These are phyloP conservation scores for Cotesia congregata DNA, from an alignment of 2,888 invertebrate genomes.

Conservation along the genomic window DNA sequence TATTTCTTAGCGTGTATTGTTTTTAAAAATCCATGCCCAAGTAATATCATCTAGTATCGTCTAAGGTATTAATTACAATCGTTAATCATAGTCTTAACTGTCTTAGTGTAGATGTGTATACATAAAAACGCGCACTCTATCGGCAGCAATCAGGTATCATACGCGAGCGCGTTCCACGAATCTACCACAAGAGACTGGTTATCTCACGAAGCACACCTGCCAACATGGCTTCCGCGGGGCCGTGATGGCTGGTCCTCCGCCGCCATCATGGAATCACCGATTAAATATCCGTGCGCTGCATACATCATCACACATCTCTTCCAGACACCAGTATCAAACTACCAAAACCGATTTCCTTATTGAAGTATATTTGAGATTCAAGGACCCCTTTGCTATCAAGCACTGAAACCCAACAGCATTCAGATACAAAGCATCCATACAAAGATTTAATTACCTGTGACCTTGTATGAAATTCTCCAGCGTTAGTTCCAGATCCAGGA, in stretches of 20 bases:
- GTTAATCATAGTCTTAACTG: neutral
- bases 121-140: slow-evolving; percentile 47
- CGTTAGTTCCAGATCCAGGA: slow-evolving; percentile 24
- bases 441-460: neutral
- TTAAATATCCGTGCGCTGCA: slow-evolving; percentile 48
- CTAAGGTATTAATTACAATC: neutral
- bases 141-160: slow-evolving; percentile 48
- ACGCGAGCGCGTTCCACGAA: slow-evolving; percentile 52
- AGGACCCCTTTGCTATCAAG: too few species aligned
- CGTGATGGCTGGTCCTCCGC: slow-evolving; percentile 67
- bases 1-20: too few species aligned
- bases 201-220: slow-evolving; percentile 66
- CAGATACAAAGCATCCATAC: neutral
- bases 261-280: slow-evolving; percentile 68
- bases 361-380: too few species aligned
- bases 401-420: too few species aligned
- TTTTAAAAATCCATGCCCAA: too few species aligned
- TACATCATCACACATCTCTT: slow-evolving; percentile 30
- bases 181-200: slow-evolving; percentile 53
- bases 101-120: neutral
- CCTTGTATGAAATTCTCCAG: slow-evolving; percentile 8
- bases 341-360: neutral
- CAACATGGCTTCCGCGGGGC: slow-evolving; percentile 70
- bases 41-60: too few species aligned
- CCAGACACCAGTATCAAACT: neutral